These are phyloP conservation scores for Crotalus viridis DNA, from an alignment of 2,113 vertebrate genomes.

Conservation along the genomic window DNA sequence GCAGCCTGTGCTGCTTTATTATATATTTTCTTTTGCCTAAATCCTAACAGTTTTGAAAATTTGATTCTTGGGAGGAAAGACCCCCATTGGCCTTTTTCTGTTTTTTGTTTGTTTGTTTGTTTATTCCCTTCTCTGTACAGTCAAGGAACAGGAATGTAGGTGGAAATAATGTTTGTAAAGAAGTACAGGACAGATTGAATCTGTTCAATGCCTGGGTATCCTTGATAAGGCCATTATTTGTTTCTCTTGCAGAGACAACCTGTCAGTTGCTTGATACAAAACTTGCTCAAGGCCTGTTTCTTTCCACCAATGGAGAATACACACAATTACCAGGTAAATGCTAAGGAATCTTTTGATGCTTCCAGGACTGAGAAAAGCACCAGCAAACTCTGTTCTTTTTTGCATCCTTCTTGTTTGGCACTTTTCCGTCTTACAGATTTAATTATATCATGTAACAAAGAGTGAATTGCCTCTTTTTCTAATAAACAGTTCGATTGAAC, in stretches of 20 bases:
- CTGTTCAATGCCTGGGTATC: slow-evolving; percentile 13
- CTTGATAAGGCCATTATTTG: neutral
- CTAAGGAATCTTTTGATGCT: neutral
- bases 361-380: neutral
- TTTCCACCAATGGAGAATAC: neutral
- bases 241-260: slow-evolving; percentile 25
- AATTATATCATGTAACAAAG: neutral
- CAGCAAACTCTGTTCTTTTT: neutral
- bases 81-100: neutral
- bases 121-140: neutral
- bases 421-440: neutral
- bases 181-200: neutral
- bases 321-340: slow-evolving; percentile 7
- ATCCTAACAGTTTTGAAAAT: slow-evolving; percentile 8
- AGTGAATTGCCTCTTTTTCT: neutral
- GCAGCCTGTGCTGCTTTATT: neutral
- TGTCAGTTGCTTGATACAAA: slow-evolving; percentile 1
- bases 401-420: neutral
- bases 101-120: neutral
- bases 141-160: neutral
- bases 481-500: slow-evolving; percentile 12
- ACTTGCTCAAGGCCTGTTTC: neutral
- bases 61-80: neutral
- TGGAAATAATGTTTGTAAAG: neutral
- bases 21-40: slow-evolving; percentile 10